Evolutionary conservation across 2,113 vertebrate species (phyloP), one percentile per base, ranked within the genome.

Genomic region (Hydrolagus affinis): DNA sequence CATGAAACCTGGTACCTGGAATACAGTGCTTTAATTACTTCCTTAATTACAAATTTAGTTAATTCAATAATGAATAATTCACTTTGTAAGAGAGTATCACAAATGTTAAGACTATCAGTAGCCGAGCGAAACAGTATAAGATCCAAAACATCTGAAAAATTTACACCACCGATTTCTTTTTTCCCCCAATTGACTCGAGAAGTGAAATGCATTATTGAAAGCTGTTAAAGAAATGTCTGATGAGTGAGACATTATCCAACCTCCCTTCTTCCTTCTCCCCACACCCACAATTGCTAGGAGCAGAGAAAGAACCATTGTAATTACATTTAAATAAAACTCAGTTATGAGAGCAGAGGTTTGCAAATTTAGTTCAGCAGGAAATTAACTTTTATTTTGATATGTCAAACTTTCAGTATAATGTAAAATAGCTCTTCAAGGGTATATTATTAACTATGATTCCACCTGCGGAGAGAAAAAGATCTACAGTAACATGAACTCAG

Each of bases 361-460:
- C 9, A 62, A 23, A 78, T n/a, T 78, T 7, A 23, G 11, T 30
- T 72, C 57, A 78, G 57, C 57, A 59, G 57, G 2, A 78, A 78
- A 11, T 78, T 3, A 25, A 12, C 57, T 78, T 62, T 0, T 6
- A 60, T 11, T n/a, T 21, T 62, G 23, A 75, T 8, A 56, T 19
- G 44, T 44, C 44, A 78, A 78, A 10, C 59, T 78, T 78, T 78
- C 25, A 28, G 23, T 8, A 62, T 60, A 10, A 21, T 62, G 25
- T 30, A 12, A 62, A 15, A 12, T 14, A 78, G 11, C 15, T 60
- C 57, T 78, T 77, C 44, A 77, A 77, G 44, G 19, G 0, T 11
- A 59, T 78, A 78, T 78, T 62, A 23, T 78, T 78, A 62, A 62
- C 4, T 59, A 9, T 62, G 23, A 23, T 78, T 78, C 76, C 23